Evolutionary conservation across 2,888 invertebrate species (phyloP).

Genomic region (Pyralis farinalis): DNA sequence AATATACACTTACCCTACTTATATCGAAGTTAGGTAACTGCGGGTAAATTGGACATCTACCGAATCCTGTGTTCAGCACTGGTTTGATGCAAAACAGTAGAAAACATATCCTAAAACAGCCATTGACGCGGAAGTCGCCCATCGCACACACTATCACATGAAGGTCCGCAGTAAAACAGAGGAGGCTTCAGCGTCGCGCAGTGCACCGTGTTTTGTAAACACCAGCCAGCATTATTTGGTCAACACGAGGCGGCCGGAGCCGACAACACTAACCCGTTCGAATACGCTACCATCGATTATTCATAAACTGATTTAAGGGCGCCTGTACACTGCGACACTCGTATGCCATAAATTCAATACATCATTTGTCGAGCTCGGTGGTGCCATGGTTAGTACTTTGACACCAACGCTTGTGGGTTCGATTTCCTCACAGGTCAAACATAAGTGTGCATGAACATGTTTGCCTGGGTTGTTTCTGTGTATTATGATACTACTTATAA

Average conservation of each 20-base stretch:
- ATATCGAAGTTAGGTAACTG: conserved; percentile 84
- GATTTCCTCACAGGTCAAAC: too few species aligned
- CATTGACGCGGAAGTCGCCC: conserved; percentile 56
- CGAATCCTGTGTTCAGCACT: conserved; percentile 77
- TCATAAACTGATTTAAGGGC: conserved; percentile 15
- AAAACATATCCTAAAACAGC: conserved; percentile 33
- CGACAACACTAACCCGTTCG: conserved; percentile 20
- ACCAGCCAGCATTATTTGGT: conserved; percentile 36
- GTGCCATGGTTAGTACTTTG: not conserved
- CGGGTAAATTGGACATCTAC: conserved; percentile 85
- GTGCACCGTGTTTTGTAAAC: conserved; percentile 22
- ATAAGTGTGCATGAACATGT: too few species aligned
- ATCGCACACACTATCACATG: conserved; percentile 32
- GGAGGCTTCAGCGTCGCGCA: not conserved
- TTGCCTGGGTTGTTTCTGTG: too few species aligned
- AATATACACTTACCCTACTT: conserved; percentile 83
- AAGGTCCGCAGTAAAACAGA: not conserved
- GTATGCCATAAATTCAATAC: too few species aligned
- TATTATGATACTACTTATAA: too few species aligned
- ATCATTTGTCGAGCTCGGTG: too few species aligned
- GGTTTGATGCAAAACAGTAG: conserved; percentile 43
- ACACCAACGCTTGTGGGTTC: too few species aligned
- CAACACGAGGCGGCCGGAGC: conserved; percentile 24
- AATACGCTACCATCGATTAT: conserved; percentile 17
- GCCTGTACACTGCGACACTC: conserved; percentile 6